Conservation (phyloP, 2,888 invertebrate genomes). For the Altica lythri region DNA sequence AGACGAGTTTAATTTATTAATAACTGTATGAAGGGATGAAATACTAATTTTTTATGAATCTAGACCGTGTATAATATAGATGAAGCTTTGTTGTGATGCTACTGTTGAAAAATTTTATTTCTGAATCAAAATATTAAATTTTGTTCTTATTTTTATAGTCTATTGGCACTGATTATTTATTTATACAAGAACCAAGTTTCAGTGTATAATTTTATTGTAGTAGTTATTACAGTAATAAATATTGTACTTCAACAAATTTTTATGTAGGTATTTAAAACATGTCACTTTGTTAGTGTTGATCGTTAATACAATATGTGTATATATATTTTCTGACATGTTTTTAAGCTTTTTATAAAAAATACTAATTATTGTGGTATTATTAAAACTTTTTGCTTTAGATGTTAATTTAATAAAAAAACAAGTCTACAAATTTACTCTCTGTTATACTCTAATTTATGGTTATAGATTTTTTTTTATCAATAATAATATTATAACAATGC, state of each 20-base stretch:
- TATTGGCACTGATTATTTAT: no score
- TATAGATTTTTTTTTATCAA: conserved; percentile 17
- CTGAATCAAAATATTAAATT: not conserved
- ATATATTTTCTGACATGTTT: conserved; percentile 42
- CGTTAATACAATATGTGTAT: conserved; percentile 40
- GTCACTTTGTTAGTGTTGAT: conserved; percentile 10
- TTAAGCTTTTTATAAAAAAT: conserved; percentile 45
- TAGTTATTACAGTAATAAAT: not conserved
- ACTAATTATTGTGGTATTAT: conserved; percentile 35
- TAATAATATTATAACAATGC: conserved; percentile 12
- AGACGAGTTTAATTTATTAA: not conserved
- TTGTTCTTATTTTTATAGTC: not conserved
- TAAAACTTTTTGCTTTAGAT: conserved; percentile 30
- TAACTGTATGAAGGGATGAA: no score
- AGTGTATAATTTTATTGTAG: not conserved
- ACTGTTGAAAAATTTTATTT: not conserved
- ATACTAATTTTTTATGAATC: no score
- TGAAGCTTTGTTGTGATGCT: no score
- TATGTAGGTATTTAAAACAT: conserved; percentile 16
- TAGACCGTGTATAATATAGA: no score
- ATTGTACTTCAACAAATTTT: conserved; percentile 12
- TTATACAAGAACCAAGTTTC: no score
- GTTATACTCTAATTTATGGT: conserved; percentile 20
- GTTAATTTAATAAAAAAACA: conserved; percentile 14
- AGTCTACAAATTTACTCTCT: conserved; percentile 13